Conservation (phyloP, 2,113 vertebrate species). For the Antechinus flavipes region DNA sequence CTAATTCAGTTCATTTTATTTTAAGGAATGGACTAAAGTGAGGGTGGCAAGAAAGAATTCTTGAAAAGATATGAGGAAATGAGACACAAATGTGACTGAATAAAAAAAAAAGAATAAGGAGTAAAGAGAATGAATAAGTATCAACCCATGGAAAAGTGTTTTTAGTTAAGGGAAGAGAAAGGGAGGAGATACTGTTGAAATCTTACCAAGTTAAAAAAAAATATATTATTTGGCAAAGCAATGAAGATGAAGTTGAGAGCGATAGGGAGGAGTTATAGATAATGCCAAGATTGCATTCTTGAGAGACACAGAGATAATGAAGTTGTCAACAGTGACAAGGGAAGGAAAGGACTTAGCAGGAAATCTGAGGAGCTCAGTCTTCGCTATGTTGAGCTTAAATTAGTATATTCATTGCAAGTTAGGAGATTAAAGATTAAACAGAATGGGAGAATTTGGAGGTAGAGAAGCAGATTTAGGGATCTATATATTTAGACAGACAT, state of each 20-base stretch:
- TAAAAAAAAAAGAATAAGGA: not conserved
- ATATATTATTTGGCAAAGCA: not conserved
- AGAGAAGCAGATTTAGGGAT: not conserved
- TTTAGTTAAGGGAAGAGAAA: not conserved
- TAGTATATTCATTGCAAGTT: not conserved
- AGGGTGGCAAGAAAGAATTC: not conserved
- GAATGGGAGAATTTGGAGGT: not conserved
- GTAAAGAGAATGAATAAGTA: not conserved
- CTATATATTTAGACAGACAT: not conserved
- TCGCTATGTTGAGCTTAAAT: not conserved
- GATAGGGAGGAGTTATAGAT: not conserved
- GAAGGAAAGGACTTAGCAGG: not conserved
- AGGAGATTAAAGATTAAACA: not conserved
- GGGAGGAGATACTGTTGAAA: not conserved
- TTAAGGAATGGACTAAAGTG: not conserved
- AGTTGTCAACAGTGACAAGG: not conserved
- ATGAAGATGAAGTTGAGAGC: not conserved
- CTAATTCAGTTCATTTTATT: too few relatives aligned
- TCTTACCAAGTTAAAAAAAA: slow-evolving; percentile 1
- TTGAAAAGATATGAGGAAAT: not conserved
- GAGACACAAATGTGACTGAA: not conserved
- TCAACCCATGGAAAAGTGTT: not conserved
- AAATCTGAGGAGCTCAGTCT: not conserved
- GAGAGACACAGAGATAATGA: not conserved
- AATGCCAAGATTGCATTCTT: slow-evolving; percentile 2